These are phyloP conservation scores for Phoxinus dragarum DNA, from an alignment of 2,797 vertebrate genomes.

Conservation along the genomic window DNA sequence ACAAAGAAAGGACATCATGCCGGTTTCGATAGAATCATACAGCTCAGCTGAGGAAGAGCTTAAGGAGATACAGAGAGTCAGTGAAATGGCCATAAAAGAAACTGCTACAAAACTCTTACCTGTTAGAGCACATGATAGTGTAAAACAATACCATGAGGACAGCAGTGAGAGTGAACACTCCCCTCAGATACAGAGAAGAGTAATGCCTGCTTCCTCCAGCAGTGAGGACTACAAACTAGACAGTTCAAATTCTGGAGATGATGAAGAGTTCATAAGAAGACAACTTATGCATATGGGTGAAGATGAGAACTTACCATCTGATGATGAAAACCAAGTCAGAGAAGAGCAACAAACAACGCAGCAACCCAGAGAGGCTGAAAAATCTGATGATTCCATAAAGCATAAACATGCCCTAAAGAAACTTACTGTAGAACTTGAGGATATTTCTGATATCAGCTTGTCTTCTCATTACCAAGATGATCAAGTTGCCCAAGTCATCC, in stretches of 20 bases:
- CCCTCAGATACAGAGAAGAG: conserved; percentile 81
- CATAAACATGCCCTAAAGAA: conserved; percentile 74
- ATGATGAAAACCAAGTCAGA: conserved; percentile 85
- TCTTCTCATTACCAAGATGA: conserved; percentile 76
- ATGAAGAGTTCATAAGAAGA: conserved; percentile 92
- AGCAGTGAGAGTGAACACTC: conserved; percentile 92
- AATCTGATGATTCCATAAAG: conserved; percentile 73
- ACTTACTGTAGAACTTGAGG: conserved; percentile 79
- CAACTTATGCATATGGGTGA: conserved; percentile 94
- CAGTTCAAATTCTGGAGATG: conserved; percentile 88
- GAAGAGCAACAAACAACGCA: conserved; percentile 69
- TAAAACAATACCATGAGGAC: conserved; percentile 79
- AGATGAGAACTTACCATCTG: conserved; percentile 87
- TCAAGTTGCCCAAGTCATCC: conserved; percentile 72
- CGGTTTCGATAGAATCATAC: conserved; percentile 75
- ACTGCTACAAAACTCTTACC: conserved; percentile 63
- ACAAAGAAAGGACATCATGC: conserved; percentile 77
- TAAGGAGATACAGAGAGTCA: conserved; percentile 70
- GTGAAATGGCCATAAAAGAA: conserved; percentile 68
- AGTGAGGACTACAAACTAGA: conserved; percentile 92
- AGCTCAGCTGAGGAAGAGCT: conserved; percentile 79
- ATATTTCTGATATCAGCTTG: conserved; percentile 73
- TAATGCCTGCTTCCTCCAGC: conserved; percentile 85
- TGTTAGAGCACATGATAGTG: conserved; percentile 60
- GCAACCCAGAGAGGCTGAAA: conserved; percentile 71